These are phyloP conservation scores for Clostera curtula DNA, from an alignment of 2,888 invertebrate species.

Conservation along the genomic window DNA sequence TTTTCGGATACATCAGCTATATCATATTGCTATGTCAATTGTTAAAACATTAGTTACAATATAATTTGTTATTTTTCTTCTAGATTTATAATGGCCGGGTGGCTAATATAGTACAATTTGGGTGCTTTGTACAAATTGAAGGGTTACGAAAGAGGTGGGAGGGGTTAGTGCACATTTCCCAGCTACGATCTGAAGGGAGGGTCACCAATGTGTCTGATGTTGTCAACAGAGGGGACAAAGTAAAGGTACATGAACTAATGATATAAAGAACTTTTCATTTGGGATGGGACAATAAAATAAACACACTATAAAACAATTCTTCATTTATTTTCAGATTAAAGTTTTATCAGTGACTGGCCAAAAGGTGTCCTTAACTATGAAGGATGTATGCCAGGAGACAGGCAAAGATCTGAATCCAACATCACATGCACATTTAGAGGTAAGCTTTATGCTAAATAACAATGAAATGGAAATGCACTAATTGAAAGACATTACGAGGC, in stretches of 20 bases:
- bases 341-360: slow-evolving; percentile 94
- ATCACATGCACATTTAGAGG: slow-evolving; percentile 78
- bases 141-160: slow-evolving; percentile 93
- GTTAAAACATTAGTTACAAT: neutral
- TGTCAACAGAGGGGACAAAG: slow-evolving; percentile 90
- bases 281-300: no score
- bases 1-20: no score
- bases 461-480: no score
- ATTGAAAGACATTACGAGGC: no score
- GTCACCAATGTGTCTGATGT: slow-evolving; percentile 97
- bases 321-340: slow-evolving; percentile 76
- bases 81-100: slow-evolving; percentile 95
- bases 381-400: slow-evolving; percentile 96
- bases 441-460: no score
- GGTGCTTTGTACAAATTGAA: slow-evolving; percentile 97
- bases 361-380: slow-evolving; percentile 96
- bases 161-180: slow-evolving; percentile 97
- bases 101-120: slow-evolving; percentile 97
- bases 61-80: slow-evolving; percentile 16
- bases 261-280: no score
- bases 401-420: slow-evolving; percentile 96
- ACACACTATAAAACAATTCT: neutral
- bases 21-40: no score
- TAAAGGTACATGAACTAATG: no score
- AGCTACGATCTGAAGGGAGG: slow-evolving; percentile 92